Percentiles rank a stretch among this genome's conserved stretches.
Evolutionary conservation across 2,113 vertebrate species (phyloP).

Genomic region (Seriola dumerili): DNA sequence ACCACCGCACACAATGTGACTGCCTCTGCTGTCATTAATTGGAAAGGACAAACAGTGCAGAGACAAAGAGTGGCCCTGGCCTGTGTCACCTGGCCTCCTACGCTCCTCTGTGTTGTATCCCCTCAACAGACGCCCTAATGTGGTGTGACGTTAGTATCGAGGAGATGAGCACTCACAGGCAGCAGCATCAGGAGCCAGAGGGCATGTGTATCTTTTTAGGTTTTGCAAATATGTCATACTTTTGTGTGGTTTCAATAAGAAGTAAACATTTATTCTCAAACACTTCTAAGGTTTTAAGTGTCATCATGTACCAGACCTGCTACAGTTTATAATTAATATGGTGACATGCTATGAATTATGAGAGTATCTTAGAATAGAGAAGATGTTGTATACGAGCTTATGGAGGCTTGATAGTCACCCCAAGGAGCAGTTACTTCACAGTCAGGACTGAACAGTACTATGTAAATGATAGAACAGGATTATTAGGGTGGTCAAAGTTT

Average conservation of each 20-base stretch:
- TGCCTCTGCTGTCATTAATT: constrained; percentile 56
- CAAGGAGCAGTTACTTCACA: not conserved
- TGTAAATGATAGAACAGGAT: too few relatives aligned
- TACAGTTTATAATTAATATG: not conserved
- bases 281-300: not conserved
- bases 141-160: constrained; percentile 38
- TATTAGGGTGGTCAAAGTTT: not conserved
- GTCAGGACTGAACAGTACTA: not conserved
- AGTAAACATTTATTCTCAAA: constrained; percentile 12
- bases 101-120: constrained; percentile 43
- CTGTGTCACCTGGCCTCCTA: constrained; percentile 62
- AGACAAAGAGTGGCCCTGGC: constrained; percentile 58
- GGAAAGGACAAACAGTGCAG: constrained; percentile 59
- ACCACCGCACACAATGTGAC: constrained; percentile 47
- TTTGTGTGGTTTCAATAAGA: constrained; percentile 1
- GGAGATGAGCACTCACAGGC: constrained; percentile 24
- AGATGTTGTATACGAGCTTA: not conserved
- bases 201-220: constrained; percentile 6
- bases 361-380: not conserved
- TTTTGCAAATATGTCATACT: constrained; percentile 38
- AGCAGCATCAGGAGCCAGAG: constrained; percentile 24
- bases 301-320: not conserved
- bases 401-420: too few relatives aligned
- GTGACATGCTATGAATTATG: constrained; percentile 1
- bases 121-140: constrained; percentile 35